Evolutionary conservation across 2,797 vertebrate genomes (phyloP).

Genomic region (Aphelocoma californica): DNA sequence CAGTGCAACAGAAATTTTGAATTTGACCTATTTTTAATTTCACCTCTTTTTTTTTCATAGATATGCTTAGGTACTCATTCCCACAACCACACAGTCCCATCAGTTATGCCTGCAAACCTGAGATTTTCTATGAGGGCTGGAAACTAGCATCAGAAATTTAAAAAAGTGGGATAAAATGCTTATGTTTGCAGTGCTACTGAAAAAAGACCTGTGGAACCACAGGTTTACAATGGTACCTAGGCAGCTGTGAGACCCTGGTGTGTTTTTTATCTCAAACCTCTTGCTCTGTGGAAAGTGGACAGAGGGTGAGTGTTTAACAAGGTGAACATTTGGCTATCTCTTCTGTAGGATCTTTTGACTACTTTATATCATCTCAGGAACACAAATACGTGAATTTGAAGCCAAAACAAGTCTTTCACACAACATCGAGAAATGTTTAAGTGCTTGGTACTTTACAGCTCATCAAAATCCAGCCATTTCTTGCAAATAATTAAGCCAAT

Average conservation of each 20-base stretch:
- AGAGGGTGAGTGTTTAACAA: not conserved
- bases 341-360: not conserved
- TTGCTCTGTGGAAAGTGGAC: not conserved
- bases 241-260: not conserved
- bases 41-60: not conserved
- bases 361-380: not conserved
- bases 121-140: not conserved
- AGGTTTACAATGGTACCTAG: not conserved
- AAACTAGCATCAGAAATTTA: not conserved
- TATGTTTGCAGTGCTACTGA: not conserved
- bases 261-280: not conserved
- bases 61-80: not conserved
- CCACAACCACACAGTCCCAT: not conserved
- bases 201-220: not conserved
- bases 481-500: not conserved
- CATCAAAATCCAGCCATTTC: not conserved
- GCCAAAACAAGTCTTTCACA: not conserved
- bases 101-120: not conserved
- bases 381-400: not conserved
- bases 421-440: not conserved
- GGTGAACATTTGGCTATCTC: not conserved
- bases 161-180: not conserved
- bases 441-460: not conserved
- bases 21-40: not conserved
- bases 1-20: not conserved